Evolutionary conservation across 2,113 vertebrate genomes (phyloP).

Genomic region (Notechis scutatus): DNA sequence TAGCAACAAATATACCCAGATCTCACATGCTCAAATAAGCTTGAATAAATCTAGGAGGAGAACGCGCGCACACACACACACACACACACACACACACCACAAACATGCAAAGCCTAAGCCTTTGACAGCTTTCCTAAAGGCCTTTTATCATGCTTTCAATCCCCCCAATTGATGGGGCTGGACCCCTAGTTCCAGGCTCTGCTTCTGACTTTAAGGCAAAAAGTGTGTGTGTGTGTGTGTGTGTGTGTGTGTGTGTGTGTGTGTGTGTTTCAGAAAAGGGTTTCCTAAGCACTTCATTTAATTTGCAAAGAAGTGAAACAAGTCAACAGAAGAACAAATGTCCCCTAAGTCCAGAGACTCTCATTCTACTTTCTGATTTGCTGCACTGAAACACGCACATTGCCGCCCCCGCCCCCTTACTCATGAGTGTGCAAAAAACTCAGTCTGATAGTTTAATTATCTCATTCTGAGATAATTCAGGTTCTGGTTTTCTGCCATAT

Average conservation of each 20-base stretch:
- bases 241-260: too few species aligned
- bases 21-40: background rate
- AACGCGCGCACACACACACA: too few species aligned
- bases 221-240: background rate
- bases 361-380: background rate
- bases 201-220: background rate
- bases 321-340: background rate
- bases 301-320: background rate
- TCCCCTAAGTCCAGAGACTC: background rate
- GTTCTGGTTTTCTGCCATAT: background rate
- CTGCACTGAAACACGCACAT: background rate
- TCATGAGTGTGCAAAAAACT: background rate
- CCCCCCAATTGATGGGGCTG: slow-evolving; percentile 80
- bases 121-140: background rate
- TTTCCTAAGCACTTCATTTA: background rate
- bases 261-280: background rate
- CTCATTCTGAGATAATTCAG: background rate
- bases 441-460: background rate
- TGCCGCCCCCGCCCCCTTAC: background rate
- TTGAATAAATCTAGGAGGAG: background rate
- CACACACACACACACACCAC: too few species aligned
- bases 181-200: slow-evolving; percentile 18
- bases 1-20: background rate
- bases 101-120: background rate
- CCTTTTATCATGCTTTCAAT: slow-evolving; percentile 46